phyloP scores from a whole-genome alignment of 2,113 vertebrate genomes.

The Menidia beryllina region DNA sequence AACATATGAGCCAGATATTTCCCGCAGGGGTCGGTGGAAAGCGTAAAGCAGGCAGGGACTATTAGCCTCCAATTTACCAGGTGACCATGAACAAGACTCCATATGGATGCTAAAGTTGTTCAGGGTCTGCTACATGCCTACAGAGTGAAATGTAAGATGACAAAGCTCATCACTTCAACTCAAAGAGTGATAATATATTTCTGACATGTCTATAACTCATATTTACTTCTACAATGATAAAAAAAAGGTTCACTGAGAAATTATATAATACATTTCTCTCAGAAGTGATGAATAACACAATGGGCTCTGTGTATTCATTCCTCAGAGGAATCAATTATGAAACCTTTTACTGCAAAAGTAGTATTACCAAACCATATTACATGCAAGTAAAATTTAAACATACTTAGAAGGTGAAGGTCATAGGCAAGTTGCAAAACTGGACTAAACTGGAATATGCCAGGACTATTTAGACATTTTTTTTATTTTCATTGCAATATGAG shows the following conservation, averaged over 20 bases:
- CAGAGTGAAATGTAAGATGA: not conserved
- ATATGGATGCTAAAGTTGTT: not conserved
- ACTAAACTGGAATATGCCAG: too few relatives aligned
- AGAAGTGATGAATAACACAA: not conserved
- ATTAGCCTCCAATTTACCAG: conserved; percentile 7
- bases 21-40: not conserved
- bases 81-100: conserved; percentile 2
- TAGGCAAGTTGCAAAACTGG: too few relatives aligned
- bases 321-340: conserved; percentile 7
- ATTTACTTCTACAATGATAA: too few relatives aligned
- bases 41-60: not conserved
- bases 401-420: not conserved
- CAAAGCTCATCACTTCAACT: not conserved
- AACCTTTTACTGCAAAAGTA: not conserved
- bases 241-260: conserved; percentile 17
- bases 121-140: not conserved
- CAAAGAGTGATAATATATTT: not conserved
- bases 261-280: conserved; percentile 9
- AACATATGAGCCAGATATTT: not conserved
- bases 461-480: too few relatives aligned
- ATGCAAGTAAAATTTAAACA: not conserved
- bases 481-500: not conserved
- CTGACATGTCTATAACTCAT: too few relatives aligned
- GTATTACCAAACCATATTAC: conserved; percentile 7
- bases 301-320: not conserved